Evolutionary conservation across 2,797 vertebrate genomes (phyloP).

Genomic region (Peromyscus eremicus): DNA sequence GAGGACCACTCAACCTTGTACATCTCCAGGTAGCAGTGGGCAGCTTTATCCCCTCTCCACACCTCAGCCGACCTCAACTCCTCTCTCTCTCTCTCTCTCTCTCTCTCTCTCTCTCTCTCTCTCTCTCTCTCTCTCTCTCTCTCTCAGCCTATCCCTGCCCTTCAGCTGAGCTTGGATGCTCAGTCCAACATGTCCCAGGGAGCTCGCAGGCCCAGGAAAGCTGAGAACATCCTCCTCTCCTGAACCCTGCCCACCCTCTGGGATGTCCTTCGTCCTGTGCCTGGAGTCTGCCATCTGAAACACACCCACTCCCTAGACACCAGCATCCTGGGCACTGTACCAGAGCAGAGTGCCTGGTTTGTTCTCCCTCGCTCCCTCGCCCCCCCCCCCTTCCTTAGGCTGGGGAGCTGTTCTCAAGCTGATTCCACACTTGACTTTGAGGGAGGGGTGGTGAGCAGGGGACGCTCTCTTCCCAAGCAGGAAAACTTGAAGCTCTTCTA

Average conservation of each 20-base stretch:
- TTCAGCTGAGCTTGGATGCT: not conserved
- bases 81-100: not conserved
- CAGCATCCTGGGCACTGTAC: not conserved
- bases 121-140: not conserved
- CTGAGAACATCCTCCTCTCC: not conserved
- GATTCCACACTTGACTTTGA: not conserved
- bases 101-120: no score
- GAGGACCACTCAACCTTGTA: not conserved
- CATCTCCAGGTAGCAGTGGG: not conserved
- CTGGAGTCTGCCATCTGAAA: not conserved
- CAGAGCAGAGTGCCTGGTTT: accelerated
- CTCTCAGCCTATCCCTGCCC: not conserved
- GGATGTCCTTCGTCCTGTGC: not conserved
- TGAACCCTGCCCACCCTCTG: not conserved
- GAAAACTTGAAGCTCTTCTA: not conserved
- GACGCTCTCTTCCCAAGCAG: not conserved
- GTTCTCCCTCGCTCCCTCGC: not conserved
- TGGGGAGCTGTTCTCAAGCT: not conserved
- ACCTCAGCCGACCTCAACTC: not conserved
- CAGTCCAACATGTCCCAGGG: accelerated
- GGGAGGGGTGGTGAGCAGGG: not conserved
- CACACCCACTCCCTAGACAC: not conserved
- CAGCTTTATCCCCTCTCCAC: not conserved
- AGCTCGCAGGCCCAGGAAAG: not conserved
- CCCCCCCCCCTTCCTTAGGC: not conserved